Evolutionary conservation across 2,888 invertebrate species (phyloP), one percentile per base, ranked within the genome.

Genomic region (Sminthurides aquaticus): DNA sequence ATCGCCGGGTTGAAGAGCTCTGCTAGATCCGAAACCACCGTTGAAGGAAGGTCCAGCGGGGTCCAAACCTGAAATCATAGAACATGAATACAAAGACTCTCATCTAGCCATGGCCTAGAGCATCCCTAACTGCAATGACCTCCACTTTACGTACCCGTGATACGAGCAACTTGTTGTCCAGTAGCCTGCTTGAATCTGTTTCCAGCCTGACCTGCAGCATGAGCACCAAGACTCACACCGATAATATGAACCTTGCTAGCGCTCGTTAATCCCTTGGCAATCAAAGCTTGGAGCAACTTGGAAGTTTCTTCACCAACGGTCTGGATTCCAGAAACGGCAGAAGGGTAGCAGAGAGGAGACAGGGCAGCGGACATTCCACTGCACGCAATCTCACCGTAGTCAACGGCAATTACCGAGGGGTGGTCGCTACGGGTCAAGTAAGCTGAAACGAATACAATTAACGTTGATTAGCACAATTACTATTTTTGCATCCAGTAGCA

Each of bases 61-160:
- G 62, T 62, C 62, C 29, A 62, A 34, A 34, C 55, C 62, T 55
- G 49, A n/a, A n/a, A n/a, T n/a, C n/a, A n/a, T n/a, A n/a, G n/a
- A n/a, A n/a, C n/a, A n/a, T n/a, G n/a, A n/a, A n/a, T n/a, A n/a
- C n/a, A n/a, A n/a, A n/a, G n/a, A n/a, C n/a, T n/a, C n/a, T n/a
- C n/a, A n/a, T n/a, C n/a, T n/a, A n/a, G n/a, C n/a, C n/a, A n/a
- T n/a, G n/a, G n/a, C n/a, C n/a, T n/a, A n/a, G n/a, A n/a, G n/a
- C n/a, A n/a, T n/a, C n/a, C n/a, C n/a, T n/a, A n/a, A n/a, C n/a
- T n/a, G n/a, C n/a, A n/a, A n/a, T n/a, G n/a, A n/a, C n/a, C n/a
- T n/a, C n/a, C n/a, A n/a, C n/a, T n/a, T n/a, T n/a, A n/a, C n/a
- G 25, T 60, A 60, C 68, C 68, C 57, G 68, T 68, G 26, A 68